Percentiles rank a stretch among this genome's conserved stretches.
Evolutionary conservation across 2,797 vertebrate species (phyloP).

Genomic region (Tiaroga cobitis): DNA sequence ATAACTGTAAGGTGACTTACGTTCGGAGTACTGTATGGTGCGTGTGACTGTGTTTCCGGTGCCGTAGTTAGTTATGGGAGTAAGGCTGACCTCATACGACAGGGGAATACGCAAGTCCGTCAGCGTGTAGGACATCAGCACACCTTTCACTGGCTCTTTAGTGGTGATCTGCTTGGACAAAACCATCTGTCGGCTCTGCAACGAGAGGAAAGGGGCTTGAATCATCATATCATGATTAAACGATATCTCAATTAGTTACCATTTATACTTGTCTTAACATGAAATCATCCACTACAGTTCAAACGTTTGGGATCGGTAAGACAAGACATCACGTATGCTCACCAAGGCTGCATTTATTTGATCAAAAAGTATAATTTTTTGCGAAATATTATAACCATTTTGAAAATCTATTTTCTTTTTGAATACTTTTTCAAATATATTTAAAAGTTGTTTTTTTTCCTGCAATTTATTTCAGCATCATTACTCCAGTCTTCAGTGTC

Average conservation of each 20-base stretch:
- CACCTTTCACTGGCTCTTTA: constrained; percentile 86
- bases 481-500: not conserved
- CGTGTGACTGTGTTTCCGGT: constrained; percentile 86
- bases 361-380: not conserved
- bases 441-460: not conserved
- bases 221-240: not conserved
- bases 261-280: not conserved
- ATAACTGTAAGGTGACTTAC: constrained; percentile 76
- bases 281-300: not conserved
- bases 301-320: not conserved
- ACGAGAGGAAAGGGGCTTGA: constrained; percentile 2
- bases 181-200: constrained; percentile 72
- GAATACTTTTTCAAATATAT: not conserved
- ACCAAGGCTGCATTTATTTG: not conserved
- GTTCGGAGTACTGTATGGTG: constrained; percentile 91
- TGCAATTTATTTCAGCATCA: not conserved
- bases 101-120: constrained; percentile 88
- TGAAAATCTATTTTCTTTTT: not conserved
- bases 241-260: not conserved
- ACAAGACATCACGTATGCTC: not conserved
- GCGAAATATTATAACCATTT: not conserved
- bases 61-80: constrained; percentile 89
- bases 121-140: constrained; percentile 85
- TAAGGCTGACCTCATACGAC: constrained; percentile 90
- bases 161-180: constrained; percentile 83